These are phyloP conservation scores for Mico argentatus DNA, from an alignment of 2,797 vertebrate species.

Conservation along the genomic window DNA sequence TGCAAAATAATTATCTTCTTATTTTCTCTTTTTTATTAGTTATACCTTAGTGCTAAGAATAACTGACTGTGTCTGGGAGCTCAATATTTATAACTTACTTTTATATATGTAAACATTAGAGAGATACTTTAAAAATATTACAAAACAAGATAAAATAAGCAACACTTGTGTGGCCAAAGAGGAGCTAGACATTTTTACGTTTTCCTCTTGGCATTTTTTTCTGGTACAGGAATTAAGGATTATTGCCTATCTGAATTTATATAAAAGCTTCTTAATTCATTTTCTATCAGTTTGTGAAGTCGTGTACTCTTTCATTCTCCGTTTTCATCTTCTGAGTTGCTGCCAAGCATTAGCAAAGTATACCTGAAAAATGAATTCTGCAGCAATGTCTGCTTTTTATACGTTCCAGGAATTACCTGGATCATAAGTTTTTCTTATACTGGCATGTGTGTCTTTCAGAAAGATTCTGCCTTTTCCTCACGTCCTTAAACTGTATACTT, in stretches of 20 bases:
- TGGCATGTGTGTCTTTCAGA: not conserved
- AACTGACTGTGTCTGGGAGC: not conserved
- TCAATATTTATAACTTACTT: not conserved
- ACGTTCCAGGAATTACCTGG: not conserved
- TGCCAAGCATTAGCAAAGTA: not conserved
- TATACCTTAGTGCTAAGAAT: not conserved
- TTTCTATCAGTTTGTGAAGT: not conserved
- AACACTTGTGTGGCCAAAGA: not conserved
- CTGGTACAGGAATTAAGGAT: not conserved
- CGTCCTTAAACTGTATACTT: not conserved
- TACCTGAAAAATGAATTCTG: not conserved
- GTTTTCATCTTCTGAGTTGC: not conserved
- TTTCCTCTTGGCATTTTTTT: not conserved
- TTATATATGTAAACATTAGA: not conserved
- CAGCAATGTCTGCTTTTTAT: not conserved
- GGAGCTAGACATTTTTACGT: not conserved
- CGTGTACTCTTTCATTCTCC: not conserved
- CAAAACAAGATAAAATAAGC: not conserved
- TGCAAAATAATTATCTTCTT: not conserved
- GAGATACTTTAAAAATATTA: not conserved
- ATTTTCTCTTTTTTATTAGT: not conserved
- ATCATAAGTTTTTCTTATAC: not conserved
- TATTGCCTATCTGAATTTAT: not conserved
- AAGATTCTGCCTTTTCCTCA: not conserved
- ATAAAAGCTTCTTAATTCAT: not conserved